These are phyloP conservation scores for Reticulitermes speratus DNA, from an alignment of 1,140 invertebrate species.

Conservation along the genomic window DNA sequence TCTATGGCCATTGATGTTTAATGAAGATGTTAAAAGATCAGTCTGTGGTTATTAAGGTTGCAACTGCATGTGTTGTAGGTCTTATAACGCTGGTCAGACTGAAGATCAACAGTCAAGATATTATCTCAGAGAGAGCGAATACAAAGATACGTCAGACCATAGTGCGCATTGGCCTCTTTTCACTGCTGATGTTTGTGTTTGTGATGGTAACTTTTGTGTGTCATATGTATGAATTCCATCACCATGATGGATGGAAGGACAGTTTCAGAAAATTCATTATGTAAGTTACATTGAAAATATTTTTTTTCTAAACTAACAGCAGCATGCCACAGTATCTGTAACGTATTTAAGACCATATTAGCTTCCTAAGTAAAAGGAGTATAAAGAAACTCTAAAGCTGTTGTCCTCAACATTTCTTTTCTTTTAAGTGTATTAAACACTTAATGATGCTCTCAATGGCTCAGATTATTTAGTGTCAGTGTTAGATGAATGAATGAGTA, in stretches of 20 bases:
- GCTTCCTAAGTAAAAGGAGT: neutral
- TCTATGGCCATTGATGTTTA: too few relatives aligned
- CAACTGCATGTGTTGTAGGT: conserved; percentile 48
- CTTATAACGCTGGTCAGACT: conserved; percentile 73
- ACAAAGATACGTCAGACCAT: conserved; percentile 82
- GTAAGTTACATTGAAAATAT: conserved; percentile 57
- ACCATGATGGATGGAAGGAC: conserved; percentile 68
- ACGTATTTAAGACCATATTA: conserved; percentile 23
- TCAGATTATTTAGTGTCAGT: too few relatives aligned
- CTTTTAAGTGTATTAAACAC: too few relatives aligned
- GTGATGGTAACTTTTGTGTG: conserved; percentile 76
- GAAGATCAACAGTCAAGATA: conserved; percentile 75
- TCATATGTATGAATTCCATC: conserved; percentile 76
- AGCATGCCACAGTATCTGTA: neutral
- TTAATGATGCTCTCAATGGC: too few relatives aligned
- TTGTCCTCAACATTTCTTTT: too few relatives aligned
- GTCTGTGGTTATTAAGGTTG: too few relatives aligned
- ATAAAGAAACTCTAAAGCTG: too few relatives aligned
- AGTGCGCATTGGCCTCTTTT: conserved; percentile 73
- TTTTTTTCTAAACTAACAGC: too few relatives aligned
- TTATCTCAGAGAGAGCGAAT: conserved; percentile 76
- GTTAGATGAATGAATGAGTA: too few relatives aligned
- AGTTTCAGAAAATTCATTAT: conserved; percentile 76
- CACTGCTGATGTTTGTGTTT: conserved; percentile 69
- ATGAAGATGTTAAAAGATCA: too few relatives aligned